Percentiles rank a stretch among this genome's conserved stretches.
These are phyloP conservation scores for Eupeodes corollae DNA, from an alignment of 1,140 invertebrate species.

Conservation along the genomic window DNA sequence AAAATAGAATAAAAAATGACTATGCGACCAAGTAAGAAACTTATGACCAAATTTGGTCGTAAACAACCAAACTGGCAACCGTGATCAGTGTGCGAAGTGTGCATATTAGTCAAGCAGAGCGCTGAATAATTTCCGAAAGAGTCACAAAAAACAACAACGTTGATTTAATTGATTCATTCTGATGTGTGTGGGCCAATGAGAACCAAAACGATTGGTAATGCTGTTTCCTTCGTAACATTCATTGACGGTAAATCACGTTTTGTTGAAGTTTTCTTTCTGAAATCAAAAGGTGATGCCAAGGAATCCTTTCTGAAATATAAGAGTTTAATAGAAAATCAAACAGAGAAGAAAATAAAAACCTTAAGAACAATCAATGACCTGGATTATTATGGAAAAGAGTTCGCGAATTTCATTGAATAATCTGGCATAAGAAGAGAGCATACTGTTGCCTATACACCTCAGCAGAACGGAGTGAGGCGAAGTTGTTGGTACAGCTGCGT, in stretches of 20 bases:
- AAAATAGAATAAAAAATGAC: too few species aligned
- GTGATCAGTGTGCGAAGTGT: too few species aligned
- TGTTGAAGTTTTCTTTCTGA: background rate
- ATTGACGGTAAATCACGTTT: slow-evolving; percentile 35
- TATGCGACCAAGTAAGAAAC: too few species aligned
- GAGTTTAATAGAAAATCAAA: slow-evolving; percentile 11
- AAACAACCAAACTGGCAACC: too few species aligned
- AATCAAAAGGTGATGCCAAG: slow-evolving; percentile 1
- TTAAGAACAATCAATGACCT: slow-evolving; percentile 33
- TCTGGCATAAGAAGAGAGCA: slow-evolving; percentile 29
- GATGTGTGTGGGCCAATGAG: slow-evolving; percentile 36
- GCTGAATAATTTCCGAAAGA: background rate
- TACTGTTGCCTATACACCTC: slow-evolving; percentile 30
- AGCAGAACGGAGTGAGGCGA: slow-evolving; percentile 40
- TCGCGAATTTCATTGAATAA: slow-evolving; percentile 15
- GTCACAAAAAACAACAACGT: slow-evolving; percentile 11
- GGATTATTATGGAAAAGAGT: slow-evolving; percentile 25
- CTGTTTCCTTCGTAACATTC: slow-evolving; percentile 29
- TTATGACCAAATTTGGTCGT: too few species aligned
- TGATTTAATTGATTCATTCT: slow-evolving; percentile 15
- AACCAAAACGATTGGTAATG: slow-evolving; percentile 16
- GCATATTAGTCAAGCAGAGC: background rate
- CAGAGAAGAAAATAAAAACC: slow-evolving; percentile 21
- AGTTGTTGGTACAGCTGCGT: slow-evolving; percentile 24
- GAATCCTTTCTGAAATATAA: background rate